phyloP scores from a whole-genome alignment of 2,113 vertebrate species.

The Steatornis caripensis region DNA sequence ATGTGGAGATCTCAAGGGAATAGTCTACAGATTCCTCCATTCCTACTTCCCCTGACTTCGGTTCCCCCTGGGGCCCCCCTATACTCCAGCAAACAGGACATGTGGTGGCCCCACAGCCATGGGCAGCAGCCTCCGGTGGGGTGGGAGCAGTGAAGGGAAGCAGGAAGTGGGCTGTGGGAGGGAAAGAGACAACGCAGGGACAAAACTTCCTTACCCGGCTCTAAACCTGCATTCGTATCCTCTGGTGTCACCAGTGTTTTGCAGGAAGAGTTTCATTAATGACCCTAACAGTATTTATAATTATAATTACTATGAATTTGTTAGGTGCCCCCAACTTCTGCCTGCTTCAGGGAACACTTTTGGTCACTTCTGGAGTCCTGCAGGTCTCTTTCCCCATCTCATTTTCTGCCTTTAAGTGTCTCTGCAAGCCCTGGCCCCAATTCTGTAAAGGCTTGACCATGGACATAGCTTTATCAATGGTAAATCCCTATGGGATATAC shows the following conservation, averaged over 20 bases:
- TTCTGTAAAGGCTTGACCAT: not conserved
- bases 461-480: not conserved
- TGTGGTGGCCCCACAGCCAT: rapidly evolving
- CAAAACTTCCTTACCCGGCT: not conserved
- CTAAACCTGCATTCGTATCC: not conserved
- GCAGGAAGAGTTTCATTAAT: not conserved
- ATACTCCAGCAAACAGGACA: not conserved
- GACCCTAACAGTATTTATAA: not conserved
- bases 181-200: not conserved
- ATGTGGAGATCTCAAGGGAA: not conserved
- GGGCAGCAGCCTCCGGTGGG: rapidly evolving
- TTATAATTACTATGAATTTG: not conserved
- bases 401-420: not conserved
- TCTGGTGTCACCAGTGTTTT: not conserved
- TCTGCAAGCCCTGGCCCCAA: not conserved
- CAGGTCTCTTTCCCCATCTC: not conserved
- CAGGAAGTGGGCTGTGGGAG: not conserved
- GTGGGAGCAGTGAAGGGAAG: not conserved
- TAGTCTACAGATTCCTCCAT: not conserved
- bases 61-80: not conserved
- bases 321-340: not conserved
- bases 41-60: not conserved
- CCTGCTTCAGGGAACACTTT: not conserved
- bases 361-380: not conserved
- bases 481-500: not conserved